Evolutionary conservation across 2,888 invertebrate genomes (phyloP).

Genomic region (Strigamia maritima): DNA sequence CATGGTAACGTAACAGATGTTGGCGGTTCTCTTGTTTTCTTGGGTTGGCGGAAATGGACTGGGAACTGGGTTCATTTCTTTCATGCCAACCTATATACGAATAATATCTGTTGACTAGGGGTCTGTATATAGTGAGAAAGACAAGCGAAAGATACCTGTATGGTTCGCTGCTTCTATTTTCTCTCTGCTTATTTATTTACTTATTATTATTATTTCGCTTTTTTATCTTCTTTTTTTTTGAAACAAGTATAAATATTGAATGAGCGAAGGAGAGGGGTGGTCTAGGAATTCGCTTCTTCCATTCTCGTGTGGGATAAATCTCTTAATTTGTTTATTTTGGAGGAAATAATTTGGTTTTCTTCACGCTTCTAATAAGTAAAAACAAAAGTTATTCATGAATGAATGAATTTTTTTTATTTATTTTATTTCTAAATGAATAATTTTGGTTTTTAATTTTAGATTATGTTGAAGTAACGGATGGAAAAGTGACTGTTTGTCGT

Average conservation of each 20-base stretch:
- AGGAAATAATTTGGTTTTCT: neutral
- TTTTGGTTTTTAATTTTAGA: slow-evolving; percentile 61
- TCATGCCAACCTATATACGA: slow-evolving; percentile 29
- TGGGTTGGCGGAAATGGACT: slow-evolving; percentile 28
- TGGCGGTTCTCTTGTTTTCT: slow-evolving; percentile 34
- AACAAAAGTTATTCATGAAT: neutral
- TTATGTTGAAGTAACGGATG: slow-evolving; percentile 92
- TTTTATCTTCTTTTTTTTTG: neutral
- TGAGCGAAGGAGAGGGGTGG: neutral
- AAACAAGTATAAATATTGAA: slow-evolving; percentile 8
- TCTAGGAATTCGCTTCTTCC: neutral
- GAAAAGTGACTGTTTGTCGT: slow-evolving; percentile 92
- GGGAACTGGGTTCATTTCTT: slow-evolving; percentile 34
- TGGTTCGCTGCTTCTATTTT: slow-evolving; percentile 5
- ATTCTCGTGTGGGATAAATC: neutral
- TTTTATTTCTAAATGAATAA: slow-evolving; percentile 37
- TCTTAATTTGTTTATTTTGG: neutral
- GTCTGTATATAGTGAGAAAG: slow-evolving; percentile 12
- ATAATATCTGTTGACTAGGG: slow-evolving; percentile 32
- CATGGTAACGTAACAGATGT: slow-evolving; percentile 34
- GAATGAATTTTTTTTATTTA: neutral
- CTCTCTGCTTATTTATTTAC: slow-evolving; percentile 22
- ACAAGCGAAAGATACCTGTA: slow-evolving; percentile 21
- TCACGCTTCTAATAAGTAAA: neutral
- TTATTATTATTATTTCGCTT: neutral